phyloP scores from a whole-genome alignment of 2,797 vertebrate genomes.

The Babyrousa celebensis region DNA sequence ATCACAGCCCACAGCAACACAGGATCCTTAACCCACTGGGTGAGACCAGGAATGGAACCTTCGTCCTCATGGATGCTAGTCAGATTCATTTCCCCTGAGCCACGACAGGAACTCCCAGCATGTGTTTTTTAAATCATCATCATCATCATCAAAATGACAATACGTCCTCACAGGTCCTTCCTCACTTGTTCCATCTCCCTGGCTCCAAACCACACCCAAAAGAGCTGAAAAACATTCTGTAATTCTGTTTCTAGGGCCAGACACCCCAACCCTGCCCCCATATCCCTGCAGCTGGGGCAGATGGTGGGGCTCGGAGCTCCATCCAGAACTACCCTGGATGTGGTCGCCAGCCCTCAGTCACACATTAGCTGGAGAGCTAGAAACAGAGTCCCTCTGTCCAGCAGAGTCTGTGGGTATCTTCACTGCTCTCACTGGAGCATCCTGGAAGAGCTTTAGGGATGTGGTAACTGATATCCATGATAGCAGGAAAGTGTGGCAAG shows the following conservation, averaged over 20 bases:
- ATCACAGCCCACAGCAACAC: too few relatives aligned
- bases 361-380: accelerated
- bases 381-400: not conserved
- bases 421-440: accelerated
- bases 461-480: accelerated
- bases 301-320: accelerated
- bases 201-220: not conserved
- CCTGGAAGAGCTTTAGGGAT: too few relatives aligned
- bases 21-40: too few relatives aligned
- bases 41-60: too few relatives aligned
- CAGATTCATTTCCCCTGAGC: too few relatives aligned
- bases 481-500: not conserved
- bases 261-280: accelerated
- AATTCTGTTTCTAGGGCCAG: not conserved
- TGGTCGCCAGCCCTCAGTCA: not conserved
- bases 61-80: too few relatives aligned
- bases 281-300: too few relatives aligned
- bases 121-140: too few relatives aligned
- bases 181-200: not conserved
- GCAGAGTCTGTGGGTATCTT: accelerated
- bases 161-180: not conserved
- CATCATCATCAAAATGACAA: not conserved
- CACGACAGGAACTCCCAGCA: too few relatives aligned
- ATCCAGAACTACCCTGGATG: too few relatives aligned
- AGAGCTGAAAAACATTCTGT: not conserved